These are phyloP conservation scores for Thunnus albacares DNA, from an alignment of 2,797 vertebrate species.

Conservation along the genomic window DNA sequence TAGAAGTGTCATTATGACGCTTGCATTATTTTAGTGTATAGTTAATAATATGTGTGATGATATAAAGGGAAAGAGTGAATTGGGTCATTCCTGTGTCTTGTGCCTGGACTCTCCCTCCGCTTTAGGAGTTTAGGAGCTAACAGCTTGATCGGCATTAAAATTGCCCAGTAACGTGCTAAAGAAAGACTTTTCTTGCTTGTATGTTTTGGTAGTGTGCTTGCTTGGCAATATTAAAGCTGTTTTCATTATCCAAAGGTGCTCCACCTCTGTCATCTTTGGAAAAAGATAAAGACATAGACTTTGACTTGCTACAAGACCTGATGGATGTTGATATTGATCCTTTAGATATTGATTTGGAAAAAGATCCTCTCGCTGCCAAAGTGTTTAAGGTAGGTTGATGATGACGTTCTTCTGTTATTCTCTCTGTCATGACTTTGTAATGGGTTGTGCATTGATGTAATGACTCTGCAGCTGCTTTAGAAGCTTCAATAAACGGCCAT, in stretches of 20 bases:
- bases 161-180: slow-evolving; percentile 65
- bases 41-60: background rate
- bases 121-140: slow-evolving; percentile 4
- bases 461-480: background rate
- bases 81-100: slow-evolving; percentile 1
- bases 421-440: background rate
- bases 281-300: slow-evolving; percentile 99
- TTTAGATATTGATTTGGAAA: slow-evolving; percentile 99
- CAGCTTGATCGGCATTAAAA: slow-evolving; percentile 68
- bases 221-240: slow-evolving; percentile 86
- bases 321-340: slow-evolving; percentile 99
- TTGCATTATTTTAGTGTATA: background rate
- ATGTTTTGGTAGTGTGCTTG: slow-evolving; percentile 70
- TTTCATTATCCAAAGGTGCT: slow-evolving; percentile 93
- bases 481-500: background rate
- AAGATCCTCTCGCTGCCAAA: slow-evolving; percentile 99
- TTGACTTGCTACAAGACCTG: slow-evolving; percentile 99
- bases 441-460: background rate
- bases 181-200: slow-evolving; percentile 61
- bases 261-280: slow-evolving; percentile 98
- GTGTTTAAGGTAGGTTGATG: slow-evolving; percentile 95
- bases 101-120: slow-evolving; percentile 48
- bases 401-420: slow-evolving; percentile 2
- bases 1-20: background rate
- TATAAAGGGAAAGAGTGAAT: background rate